Conservation (phyloP, 2,113 vertebrate species). For the Syrmaticus mikado region DNA sequence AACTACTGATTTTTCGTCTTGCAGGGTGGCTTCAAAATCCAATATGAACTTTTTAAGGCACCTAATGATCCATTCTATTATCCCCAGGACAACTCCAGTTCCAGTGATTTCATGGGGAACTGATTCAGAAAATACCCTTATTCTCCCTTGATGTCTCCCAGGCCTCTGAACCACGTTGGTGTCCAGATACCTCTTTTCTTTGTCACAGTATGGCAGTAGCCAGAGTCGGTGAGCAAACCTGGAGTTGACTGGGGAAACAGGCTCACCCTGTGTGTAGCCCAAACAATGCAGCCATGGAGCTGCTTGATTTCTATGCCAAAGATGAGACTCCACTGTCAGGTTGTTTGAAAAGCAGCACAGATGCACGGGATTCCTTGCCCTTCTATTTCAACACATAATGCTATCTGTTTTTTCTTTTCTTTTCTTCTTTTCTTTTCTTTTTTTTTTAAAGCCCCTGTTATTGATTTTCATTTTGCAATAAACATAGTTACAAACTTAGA, state of each 20-base stretch:
- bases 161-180: constrained; percentile 35
- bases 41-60: constrained; percentile 65
- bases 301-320: constrained; percentile 8
- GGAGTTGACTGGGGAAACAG: constrained; percentile 6
- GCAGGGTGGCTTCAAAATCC: constrained; percentile 65
- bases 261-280: background rate
- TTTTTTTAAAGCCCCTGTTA: background rate
- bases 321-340: constrained; percentile 29
- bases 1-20: constrained; percentile 47
- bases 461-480: constrained; percentile 59
- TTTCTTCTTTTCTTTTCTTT: background rate
- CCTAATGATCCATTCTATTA: constrained; percentile 66
- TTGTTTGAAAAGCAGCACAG: constrained; percentile 19
- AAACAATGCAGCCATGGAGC: background rate
- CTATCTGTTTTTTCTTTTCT: background rate
- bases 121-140: constrained; percentile 66
- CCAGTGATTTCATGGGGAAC: constrained; percentile 68
- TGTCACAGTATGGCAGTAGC: background rate
- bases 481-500: constrained; percentile 51
- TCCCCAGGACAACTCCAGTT: constrained; percentile 54
- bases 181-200: constrained; percentile 43
- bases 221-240: background rate
- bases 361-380: background rate
- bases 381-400: constrained; percentile 27
- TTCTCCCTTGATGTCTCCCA: constrained; percentile 25